These are phyloP conservation scores for Stegastes partitus DNA, from an alignment of 2,113 vertebrate genomes.

Conservation along the genomic window DNA sequence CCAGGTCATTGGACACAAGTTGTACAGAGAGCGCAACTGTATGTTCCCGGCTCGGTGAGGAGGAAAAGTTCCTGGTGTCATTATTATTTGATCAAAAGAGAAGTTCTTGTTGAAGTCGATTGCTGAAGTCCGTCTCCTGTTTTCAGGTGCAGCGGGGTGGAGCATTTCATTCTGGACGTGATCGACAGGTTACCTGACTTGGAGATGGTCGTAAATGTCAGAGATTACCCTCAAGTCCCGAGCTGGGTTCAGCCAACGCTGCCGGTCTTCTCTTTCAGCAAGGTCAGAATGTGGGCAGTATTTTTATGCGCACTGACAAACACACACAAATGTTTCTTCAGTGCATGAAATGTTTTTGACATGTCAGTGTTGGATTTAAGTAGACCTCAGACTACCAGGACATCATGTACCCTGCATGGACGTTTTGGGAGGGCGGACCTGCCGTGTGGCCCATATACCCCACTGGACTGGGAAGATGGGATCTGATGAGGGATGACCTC, in stretches of 20 bases:
- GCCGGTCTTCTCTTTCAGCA: conserved; percentile 97
- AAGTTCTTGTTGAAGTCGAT: no score
- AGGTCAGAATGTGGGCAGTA: conserved; percentile 82
- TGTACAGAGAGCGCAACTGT: conserved; percentile 94
- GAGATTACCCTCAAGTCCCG: conserved; percentile 96
- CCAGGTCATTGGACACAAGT: conserved; percentile 90
- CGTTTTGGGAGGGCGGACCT: conserved; percentile 98
- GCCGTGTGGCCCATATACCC: conserved; percentile 99
- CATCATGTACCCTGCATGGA: conserved; percentile 99
- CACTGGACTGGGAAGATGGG: conserved; percentile 96
- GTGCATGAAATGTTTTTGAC: background rate
- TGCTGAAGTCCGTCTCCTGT: background rate
- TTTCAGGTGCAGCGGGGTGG: conserved; percentile 93
- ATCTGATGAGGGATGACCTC: conserved; percentile 95
- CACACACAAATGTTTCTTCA: background rate
- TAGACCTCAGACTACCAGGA: conserved; percentile 95
- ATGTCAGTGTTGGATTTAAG: conserved; percentile 17
- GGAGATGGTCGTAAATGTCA: conserved; percentile 96
- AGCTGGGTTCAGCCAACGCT: conserved; percentile 90
- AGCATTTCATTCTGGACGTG: conserved; percentile 94
- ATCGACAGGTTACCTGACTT: conserved; percentile 90
- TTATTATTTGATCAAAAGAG: no score
- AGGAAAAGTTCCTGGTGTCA: background rate
- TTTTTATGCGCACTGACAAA: background rate
- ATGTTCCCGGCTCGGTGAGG: conserved; percentile 94